Evolutionary conservation across 2,888 invertebrate species (phyloP), one percentile per base, ranked within the genome.

Genomic region (Deilephila elpenor): DNA sequence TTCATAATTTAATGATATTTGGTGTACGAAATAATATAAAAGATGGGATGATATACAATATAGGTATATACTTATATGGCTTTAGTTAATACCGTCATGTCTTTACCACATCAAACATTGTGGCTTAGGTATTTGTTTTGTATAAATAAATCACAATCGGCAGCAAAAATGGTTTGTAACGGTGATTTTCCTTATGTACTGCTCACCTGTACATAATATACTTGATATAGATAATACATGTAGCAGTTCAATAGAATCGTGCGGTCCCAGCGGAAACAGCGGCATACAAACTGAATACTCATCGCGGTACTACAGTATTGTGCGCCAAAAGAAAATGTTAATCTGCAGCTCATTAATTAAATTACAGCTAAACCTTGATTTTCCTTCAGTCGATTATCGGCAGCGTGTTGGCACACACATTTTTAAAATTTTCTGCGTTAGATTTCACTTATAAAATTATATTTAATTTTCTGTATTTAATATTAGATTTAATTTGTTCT

Each of bases 311-410:
- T 85, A 88, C 84, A 85, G 89, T 86, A 89, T 89, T 87, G 90
- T 88, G 81, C 84, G 88, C 94, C 93, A 92, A 93, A 94, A 88
- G 89, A 88, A 90, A 93, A 94, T 94, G 93, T 88, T 92, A 94
- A 94, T 94, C 91, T 88, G 84, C 83, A 83, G 84, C 86, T 89
- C 86, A 89, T 88, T 91, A 92, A 89, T 88, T 89, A 88, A 87
- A 86, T 89, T 91, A 90, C 89, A 88, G 88, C 88, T 89, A 89
- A 90, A 86, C 89, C 88, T 87, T 86, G 90, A 88, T 91, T 93
- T 91, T 91, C 89, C 91, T 89, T 89, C 91, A 94, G 93, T 93
- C 88, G 89, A 87, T 87, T 87, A 90, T 83, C 83, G 85, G 83
- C 89, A 76, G 80, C 83, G 82, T 83, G 74, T 78, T 84, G 83